These are phyloP conservation scores for Tautogolabrus adspersus DNA, from an alignment of 2,113 vertebrate species.

Conservation along the genomic window DNA sequence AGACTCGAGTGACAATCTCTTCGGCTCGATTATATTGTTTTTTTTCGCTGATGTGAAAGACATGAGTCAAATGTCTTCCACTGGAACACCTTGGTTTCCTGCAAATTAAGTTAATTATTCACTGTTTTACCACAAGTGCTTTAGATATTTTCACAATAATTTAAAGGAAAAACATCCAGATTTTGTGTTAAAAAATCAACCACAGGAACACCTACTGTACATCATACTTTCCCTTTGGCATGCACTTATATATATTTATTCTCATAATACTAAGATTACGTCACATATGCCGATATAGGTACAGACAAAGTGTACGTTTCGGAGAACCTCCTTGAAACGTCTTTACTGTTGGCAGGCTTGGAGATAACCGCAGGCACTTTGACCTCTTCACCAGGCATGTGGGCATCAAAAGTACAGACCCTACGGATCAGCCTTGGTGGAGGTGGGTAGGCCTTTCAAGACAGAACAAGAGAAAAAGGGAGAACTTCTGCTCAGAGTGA, in stretches of 20 bases:
- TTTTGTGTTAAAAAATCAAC: neutral
- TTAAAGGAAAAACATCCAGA: neutral
- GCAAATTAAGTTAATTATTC: too few species aligned
- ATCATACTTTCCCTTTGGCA: neutral
- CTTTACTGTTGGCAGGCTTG: slow-evolving; percentile 53
- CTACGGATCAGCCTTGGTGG: slow-evolving; percentile 17
- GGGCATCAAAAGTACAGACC: slow-evolving; percentile 51
- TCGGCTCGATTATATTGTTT: slow-evolving; percentile 1
- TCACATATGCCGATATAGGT: slow-evolving; percentile 1
- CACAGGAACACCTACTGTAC: neutral
- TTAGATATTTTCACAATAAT: neutral
- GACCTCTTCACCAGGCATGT: slow-evolving; percentile 45
- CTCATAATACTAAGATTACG: neutral
- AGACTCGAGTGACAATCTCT: neutral
- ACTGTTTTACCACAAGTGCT: too few species aligned
- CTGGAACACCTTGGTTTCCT: neutral
- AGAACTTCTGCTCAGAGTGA: slow-evolving; percentile 32
- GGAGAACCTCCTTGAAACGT: slow-evolving; percentile 48
- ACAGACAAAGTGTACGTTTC: slow-evolving; percentile 9
- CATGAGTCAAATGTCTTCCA: slow-evolving; percentile 5
- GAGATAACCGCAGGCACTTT: slow-evolving; percentile 58
- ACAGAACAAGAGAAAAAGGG: slow-evolving; percentile 24
- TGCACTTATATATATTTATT: neutral
- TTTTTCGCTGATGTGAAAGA: slow-evolving; percentile 21
- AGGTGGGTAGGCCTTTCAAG: slow-evolving; percentile 38